Evolutionary conservation across 2,797 vertebrate genomes (phyloP).

Genomic region (Hydrophis major): DNA sequence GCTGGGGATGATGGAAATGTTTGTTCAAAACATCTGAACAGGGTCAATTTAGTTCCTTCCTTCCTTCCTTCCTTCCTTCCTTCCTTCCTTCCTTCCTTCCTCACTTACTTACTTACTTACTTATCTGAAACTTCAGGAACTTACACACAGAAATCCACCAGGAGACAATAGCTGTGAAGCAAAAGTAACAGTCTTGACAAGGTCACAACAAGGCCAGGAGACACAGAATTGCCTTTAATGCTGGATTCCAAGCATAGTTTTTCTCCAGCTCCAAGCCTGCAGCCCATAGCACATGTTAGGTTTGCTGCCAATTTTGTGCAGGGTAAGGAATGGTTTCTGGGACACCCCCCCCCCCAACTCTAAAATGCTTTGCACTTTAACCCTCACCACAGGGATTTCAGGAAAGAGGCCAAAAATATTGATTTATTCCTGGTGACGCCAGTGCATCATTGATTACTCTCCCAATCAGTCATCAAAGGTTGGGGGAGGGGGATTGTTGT

Average conservation of each 20-base stretch:
- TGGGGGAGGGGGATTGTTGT: not conserved
- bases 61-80: not conserved
- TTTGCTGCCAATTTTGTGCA: not conserved
- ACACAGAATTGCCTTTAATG: not conserved
- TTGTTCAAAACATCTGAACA: not conserved
- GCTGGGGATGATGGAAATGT: not conserved
- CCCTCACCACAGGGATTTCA: not conserved
- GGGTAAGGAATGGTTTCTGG: not conserved
- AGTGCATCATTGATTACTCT: not conserved
- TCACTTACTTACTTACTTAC: not conserved
- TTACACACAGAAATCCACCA: not conserved
- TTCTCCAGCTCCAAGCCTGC: not conserved
- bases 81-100: not conserved
- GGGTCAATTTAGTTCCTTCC: not conserved
- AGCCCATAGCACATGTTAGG: not conserved
- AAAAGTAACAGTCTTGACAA: not conserved
- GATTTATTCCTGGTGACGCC: not conserved
- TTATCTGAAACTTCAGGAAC: not conserved
- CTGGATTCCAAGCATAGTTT: not conserved
- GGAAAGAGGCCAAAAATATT: not conserved
- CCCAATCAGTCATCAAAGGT: not conserved
- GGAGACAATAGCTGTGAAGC: not conserved
- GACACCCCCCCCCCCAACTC: not conserved
- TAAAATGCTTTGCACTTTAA: not conserved
- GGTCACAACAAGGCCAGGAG: not conserved